These are phyloP conservation scores for Tridacna gigas DNA, from an alignment of 2,888 invertebrate genomes.

Conservation along the genomic window DNA sequence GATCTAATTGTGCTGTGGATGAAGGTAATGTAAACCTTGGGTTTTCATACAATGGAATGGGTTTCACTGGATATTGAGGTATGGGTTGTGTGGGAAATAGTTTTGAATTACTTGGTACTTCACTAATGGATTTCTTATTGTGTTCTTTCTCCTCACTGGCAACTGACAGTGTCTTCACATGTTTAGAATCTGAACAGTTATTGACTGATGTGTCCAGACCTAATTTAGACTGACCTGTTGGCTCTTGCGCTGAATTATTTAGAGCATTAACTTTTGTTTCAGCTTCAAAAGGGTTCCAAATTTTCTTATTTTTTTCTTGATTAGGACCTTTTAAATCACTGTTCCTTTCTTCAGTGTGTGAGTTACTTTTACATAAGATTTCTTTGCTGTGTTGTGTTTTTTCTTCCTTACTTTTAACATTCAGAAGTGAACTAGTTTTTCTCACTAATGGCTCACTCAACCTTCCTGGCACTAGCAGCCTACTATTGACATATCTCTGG, in stretches of 20 bases:
- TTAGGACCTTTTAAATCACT: not conserved
- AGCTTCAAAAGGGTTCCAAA: slow-evolving; percentile 60
- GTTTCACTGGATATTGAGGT: slow-evolving; percentile 55
- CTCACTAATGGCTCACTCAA: slow-evolving; percentile 44
- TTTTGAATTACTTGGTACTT: slow-evolving; percentile 22
- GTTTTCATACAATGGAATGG: slow-evolving; percentile 51
- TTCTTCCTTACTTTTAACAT: slow-evolving; percentile 12
- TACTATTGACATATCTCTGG: slow-evolving; percentile 45
- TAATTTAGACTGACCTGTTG: not conserved
- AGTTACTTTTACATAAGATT: not conserved
- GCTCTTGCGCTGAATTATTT: not conserved
- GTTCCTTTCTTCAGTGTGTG: not conserved
- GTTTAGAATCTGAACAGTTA: not conserved
- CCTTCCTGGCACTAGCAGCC: slow-evolving; percentile 41
- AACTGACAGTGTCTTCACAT: not conserved
- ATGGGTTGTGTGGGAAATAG: slow-evolving; percentile 30
- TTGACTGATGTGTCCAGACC: not conserved
- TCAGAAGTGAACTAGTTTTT: slow-evolving; percentile 1
- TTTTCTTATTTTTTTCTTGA: slow-evolving; percentile 21
- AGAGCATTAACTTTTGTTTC: slow-evolving; percentile 1
- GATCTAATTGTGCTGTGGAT: not conserved
- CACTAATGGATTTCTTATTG: slow-evolving; percentile 12
- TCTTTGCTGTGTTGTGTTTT: not conserved
- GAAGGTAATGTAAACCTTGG: slow-evolving; percentile 17
- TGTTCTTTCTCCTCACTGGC: not conserved